Percentiles rank a stretch among this genome's conserved stretches.
phyloP scores from a whole-genome alignment of 2,888 invertebrate species.

The Aricia artaxerxes region DNA sequence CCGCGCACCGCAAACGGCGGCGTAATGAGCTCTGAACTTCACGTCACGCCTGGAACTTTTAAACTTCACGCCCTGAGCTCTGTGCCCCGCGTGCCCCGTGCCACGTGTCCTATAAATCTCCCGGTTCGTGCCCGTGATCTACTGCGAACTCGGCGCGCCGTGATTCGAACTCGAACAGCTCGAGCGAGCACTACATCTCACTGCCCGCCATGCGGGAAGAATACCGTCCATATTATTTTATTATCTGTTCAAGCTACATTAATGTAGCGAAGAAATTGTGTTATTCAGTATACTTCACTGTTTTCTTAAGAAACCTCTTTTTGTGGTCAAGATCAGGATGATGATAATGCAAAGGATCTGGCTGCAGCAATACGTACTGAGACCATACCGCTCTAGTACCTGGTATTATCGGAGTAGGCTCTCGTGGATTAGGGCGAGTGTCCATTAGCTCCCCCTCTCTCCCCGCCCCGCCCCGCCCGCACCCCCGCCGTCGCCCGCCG shows the following conservation, averaged over 20 bases:
- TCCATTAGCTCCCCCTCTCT: neutral
- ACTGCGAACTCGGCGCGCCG: neutral
- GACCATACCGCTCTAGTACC: neutral
- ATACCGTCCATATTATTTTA: neutral
- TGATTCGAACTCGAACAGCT: neutral
- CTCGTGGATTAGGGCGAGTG: neutral
- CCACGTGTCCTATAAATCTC: neutral
- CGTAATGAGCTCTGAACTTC: constrained; percentile 3
- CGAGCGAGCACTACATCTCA: neutral
- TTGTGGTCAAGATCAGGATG: neutral
- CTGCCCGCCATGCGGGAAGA: neutral
- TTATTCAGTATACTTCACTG: neutral
- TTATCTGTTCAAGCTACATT: neutral
- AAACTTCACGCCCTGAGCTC: neutral
- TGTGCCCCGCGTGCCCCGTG: neutral
- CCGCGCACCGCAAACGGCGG: neutral
- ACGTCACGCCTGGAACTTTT: neutral
- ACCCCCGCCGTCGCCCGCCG: neutral
- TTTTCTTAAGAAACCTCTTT: neutral
- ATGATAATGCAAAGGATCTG: neutral
- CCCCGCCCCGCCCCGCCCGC: neutral
- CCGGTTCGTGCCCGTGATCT: neutral
- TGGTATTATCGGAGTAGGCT: neutral
- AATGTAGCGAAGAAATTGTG: too few relatives aligned
- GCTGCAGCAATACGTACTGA: neutral